phyloP scores from a whole-genome alignment of 2,888 invertebrate genomes.

The Acronicta aceris region DNA sequence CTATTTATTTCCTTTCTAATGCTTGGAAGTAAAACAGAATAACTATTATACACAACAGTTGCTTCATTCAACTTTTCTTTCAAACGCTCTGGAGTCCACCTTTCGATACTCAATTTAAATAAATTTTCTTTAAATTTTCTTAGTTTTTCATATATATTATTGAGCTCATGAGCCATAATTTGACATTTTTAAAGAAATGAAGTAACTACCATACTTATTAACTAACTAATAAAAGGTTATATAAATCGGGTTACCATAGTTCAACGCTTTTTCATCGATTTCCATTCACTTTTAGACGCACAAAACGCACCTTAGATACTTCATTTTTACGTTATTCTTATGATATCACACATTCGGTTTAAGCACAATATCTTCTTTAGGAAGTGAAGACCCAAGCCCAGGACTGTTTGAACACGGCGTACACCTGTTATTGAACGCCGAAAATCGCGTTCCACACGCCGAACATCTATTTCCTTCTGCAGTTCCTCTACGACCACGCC shows the following conservation, averaged over 20 bases:
- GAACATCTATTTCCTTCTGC: conserved; percentile 1
- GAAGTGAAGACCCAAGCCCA: background rate
- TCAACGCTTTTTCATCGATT: conserved; percentile 2
- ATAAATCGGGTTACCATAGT: conserved; percentile 6
- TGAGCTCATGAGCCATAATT: conserved; percentile 17
- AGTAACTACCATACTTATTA: background rate
- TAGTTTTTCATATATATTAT: conserved; percentile 14
- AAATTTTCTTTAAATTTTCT: conserved; percentile 12
- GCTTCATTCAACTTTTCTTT: conserved; percentile 9
- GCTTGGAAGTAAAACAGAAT: conserved; percentile 5
- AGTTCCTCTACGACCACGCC: background rate
- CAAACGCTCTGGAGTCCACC: conserved; percentile 14
- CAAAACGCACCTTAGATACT: background rate
- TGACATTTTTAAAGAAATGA: background rate
- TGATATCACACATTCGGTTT: background rate
- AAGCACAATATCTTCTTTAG: background rate
- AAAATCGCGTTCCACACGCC: conserved; percentile 2
- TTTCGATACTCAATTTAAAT: conserved; percentile 11
- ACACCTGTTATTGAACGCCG: conserved; percentile 1
- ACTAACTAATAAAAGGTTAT: conserved; percentile 3
- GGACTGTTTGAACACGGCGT: background rate
- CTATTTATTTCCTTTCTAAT: conserved; percentile 5
- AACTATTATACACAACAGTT: conserved; percentile 6
- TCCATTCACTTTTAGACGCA: background rate
- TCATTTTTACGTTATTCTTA: background rate